Percentiles rank a stretch among this genome's conserved stretches.
Conservation (phyloP, 2,113 vertebrate genomes). For the Apaloderma vittatum region DNA sequence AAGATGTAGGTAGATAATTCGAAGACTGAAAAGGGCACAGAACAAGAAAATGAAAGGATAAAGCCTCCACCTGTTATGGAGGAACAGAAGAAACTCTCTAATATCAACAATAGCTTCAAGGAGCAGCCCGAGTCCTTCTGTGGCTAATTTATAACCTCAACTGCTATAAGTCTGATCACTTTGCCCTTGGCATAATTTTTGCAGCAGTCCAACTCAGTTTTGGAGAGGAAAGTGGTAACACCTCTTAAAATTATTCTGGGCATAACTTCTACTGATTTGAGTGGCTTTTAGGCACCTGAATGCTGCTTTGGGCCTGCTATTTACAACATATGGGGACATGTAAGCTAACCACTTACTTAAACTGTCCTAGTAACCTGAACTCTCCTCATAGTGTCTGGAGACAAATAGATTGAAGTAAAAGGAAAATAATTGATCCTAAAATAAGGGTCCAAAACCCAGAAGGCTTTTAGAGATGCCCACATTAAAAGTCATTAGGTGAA, state of each 20-base stretch:
- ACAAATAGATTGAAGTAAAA: neutral
- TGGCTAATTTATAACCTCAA: neutral
- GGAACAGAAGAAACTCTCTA: neutral
- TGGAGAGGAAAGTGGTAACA: neutral
- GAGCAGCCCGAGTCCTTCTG: neutral
- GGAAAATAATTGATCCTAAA: neutral
- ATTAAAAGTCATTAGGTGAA: neutral
- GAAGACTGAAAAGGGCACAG: neutral
- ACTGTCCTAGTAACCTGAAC: neutral
- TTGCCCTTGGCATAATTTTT: neutral
- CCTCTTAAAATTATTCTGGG: neutral
- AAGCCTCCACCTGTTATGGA: neutral
- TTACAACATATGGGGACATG: neutral
- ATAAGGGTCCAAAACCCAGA: neutral
- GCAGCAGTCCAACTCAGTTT: neutral
- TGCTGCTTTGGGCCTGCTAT: neutral
- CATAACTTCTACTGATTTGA: neutral
- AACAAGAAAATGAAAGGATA: neutral
- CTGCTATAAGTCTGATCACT: neutral
- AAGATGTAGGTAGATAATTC: neutral
- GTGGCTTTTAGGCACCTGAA: neutral
- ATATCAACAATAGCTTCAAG: neutral
- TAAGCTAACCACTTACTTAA: neutral
- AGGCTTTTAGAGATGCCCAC: neutral
- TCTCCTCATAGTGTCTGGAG: neutral